Conservation (phyloP, 1,140 invertebrate species). For the Drosophila chauvacae region DNA sequence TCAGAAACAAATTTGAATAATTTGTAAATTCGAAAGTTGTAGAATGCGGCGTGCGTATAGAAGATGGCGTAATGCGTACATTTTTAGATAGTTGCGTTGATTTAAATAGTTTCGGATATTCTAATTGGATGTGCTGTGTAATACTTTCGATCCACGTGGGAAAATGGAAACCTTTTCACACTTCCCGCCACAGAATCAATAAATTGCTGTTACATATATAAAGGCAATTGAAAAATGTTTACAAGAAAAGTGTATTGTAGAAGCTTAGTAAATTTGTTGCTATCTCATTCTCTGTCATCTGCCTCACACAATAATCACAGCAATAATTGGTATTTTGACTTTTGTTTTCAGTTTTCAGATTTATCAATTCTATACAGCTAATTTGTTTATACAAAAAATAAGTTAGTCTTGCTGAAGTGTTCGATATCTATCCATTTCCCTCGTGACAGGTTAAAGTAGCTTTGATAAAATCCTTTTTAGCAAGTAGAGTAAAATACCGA, state of each 20-base stretch:
- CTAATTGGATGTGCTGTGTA: constrained; percentile 21
- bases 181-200: constrained; percentile 20
- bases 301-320: constrained; percentile 70
- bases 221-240: neutral
- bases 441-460: constrained; percentile 34
- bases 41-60: constrained; percentile 8
- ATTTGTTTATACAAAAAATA: constrained; percentile 39
- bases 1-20: constrained; percentile 53
- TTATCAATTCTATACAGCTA: constrained; percentile 36
- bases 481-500: constrained; percentile 6
- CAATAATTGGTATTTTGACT: constrained; percentile 50
- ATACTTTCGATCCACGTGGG: constrained; percentile 36
- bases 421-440: constrained; percentile 33
- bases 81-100: constrained; percentile 3
- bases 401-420: constrained; percentile 30
- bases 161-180: neutral
- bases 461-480: constrained; percentile 14
- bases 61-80: constrained; percentile 23
- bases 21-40: constrained; percentile 64
- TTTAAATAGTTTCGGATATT: constrained; percentile 17
- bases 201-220: constrained; percentile 1
- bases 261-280: constrained; percentile 42
- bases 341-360: constrained; percentile 60
- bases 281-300: constrained; percentile 21
- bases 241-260: constrained; percentile 3